phyloP scores from a whole-genome alignment of 2,888 invertebrate genomes.

The Callosobruchus maculatus region DNA sequence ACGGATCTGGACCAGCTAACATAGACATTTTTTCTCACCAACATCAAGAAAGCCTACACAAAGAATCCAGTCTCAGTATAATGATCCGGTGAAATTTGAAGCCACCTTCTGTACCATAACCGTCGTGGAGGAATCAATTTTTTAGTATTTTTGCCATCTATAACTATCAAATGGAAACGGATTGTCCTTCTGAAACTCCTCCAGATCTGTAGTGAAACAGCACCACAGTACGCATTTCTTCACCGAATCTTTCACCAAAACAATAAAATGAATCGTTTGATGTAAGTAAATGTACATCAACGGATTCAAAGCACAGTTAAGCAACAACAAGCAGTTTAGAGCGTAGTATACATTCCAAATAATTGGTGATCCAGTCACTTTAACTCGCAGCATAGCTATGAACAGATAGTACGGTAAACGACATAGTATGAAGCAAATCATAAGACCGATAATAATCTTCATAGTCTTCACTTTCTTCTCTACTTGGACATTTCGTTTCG shows the following conservation, averaged over 20 bases:
- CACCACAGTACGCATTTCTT: conserved; percentile 37
- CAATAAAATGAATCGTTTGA: conserved; percentile 45
- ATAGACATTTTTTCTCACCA: too few species aligned
- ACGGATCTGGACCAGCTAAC: too few species aligned
- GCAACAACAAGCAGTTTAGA: conserved; percentile 52
- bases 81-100: too few species aligned
- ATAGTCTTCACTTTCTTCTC: conserved; percentile 55
- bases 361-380: conserved; percentile 30
- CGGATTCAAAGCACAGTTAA: conserved; percentile 57
- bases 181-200: conserved; percentile 37
- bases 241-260: conserved; percentile 33
- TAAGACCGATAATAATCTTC: conserved; percentile 54
- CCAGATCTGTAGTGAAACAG: conserved; percentile 39
- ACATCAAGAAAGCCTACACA: too few species aligned
- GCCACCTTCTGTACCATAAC: too few species aligned
- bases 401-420: conserved; percentile 54
- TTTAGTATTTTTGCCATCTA: neutral
- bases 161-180: conserved; percentile 4
- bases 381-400: conserved; percentile 48
- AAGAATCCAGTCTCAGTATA: too few species aligned
- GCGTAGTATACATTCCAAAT: conserved; percentile 51
- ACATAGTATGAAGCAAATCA: conserved; percentile 54
- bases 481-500: conserved; percentile 31
- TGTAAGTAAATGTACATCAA: conserved; percentile 58
- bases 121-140: too few species aligned